These are phyloP conservation scores for Leptogaster cylindrica DNA, from an alignment of 2,888 invertebrate species.

Conservation along the genomic window DNA sequence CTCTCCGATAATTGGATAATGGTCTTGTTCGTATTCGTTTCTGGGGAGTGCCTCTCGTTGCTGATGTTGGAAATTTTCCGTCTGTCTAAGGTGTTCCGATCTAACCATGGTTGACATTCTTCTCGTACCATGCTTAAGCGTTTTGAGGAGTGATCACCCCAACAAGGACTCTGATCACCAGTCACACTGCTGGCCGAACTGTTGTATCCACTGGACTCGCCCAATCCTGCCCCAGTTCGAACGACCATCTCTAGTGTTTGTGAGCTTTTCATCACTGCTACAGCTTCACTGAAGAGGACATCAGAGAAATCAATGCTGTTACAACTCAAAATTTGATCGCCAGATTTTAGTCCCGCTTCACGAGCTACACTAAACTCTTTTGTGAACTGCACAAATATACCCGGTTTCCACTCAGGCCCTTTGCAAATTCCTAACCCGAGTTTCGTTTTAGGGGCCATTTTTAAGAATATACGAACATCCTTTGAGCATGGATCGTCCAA, in stretches of 20 bases:
- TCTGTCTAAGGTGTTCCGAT: slow-evolving; percentile 51
- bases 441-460: slow-evolving; percentile 81
- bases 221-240: slow-evolving; percentile 78
- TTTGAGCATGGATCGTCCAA: slow-evolving; percentile 62
- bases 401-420: slow-evolving; percentile 85
- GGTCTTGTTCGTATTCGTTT: slow-evolving; percentile 68
- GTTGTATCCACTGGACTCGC: slow-evolving; percentile 83
- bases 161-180: slow-evolving; percentile 74
- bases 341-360: slow-evolving; percentile 85
- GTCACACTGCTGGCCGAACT: slow-evolving; percentile 84
- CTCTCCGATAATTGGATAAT: slow-evolving; percentile 76
- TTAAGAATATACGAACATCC: slow-evolving; percentile 76
- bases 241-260: slow-evolving; percentile 78
- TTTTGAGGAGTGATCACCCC: slow-evolving; percentile 68
- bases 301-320: slow-evolving; percentile 81
- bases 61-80: slow-evolving; percentile 64
- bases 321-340: slow-evolving; percentile 90
- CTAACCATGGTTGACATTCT: slow-evolving; percentile 59
- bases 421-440: slow-evolving; percentile 87
- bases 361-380: slow-evolving; percentile 87
- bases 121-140: slow-evolving; percentile 77
- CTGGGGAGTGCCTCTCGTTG: slow-evolving; percentile 50
- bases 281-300: slow-evolving; percentile 83
- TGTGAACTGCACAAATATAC: slow-evolving; percentile 89
- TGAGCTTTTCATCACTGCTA: slow-evolving; percentile 79